Percentiles rank a stretch among this genome's conserved stretches.
phyloP scores from a whole-genome alignment of 2,888 invertebrate species.

The Phytoseiulus persimilis region DNA sequence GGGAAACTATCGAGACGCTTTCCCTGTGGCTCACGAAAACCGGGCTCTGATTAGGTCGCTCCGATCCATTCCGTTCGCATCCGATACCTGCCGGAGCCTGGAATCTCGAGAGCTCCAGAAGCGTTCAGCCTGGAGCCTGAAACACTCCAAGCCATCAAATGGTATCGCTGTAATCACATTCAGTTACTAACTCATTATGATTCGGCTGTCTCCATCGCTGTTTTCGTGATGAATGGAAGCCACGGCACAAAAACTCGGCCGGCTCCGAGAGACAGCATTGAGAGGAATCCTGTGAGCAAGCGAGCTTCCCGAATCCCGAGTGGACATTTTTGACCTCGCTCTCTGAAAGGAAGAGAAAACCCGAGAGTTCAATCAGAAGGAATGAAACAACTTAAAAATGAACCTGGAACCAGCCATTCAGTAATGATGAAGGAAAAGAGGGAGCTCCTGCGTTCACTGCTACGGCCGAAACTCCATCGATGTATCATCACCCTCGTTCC shows the following conservation, averaged over 20 bases:
- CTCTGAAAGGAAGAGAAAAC: not conserved
- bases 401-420: not conserved
- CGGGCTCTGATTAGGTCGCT: not conserved
- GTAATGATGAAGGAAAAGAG: not conserved
- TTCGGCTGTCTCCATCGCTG: not conserved
- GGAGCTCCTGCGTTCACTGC: not conserved
- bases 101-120: not conserved
- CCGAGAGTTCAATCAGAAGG: not conserved
- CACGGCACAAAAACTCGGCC: not conserved
- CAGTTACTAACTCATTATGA: not conserved
- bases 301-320: not conserved
- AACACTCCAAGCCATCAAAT: not conserved
- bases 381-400: conserved; percentile 5
- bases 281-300: not conserved
- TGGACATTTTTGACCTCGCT: not conserved
- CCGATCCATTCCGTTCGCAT: too few species aligned
- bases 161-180: not conserved
- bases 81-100: too few species aligned
- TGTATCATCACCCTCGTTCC: not conserved
- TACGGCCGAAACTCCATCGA: not conserved
- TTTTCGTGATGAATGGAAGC: not conserved
- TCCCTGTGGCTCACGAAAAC: too few species aligned
- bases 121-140: not conserved
- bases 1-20: too few species aligned
- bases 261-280: not conserved